Evolutionary conservation across 2,888 invertebrate genomes (phyloP), one percentile per base, ranked within the genome.

Genomic region (Diogma glabrata): DNA sequence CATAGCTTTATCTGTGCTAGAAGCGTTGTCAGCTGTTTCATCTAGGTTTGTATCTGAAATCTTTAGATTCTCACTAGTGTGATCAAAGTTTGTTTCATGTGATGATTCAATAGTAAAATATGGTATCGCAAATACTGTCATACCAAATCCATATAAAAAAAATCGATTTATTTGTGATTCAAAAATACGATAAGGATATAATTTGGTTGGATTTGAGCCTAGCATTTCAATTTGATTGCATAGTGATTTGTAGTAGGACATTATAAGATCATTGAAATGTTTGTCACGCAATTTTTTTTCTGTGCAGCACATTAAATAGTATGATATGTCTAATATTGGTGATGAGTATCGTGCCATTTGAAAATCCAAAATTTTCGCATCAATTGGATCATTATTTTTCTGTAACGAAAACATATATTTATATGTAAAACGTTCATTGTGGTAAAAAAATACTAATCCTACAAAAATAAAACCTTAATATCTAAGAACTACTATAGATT

Each of bases 341-440:
- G 66, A 58, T 1, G 64, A 59, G 57, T 64, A 66, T 17, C 67
- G 63, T 2, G 64, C 60, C 57, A 67, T 58, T 56, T 67, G 67
- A 54, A 64, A 67, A 52, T 67, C 67, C 30, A 67, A 59, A 4
- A 67, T 53, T 51, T 63, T 63, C 8, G 66, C 64, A 4, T 57
- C 55, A 5, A 55, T 53, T 20, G 65, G 61, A 12, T 43, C 47
- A 5, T 49, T 47, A 14, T 50, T 7, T 43, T 53, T n/a, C n/a
- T n/a, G n/a, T n/a, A n/a, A n/a, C n/a, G 17, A 36, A 16, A 22
- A 17, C 12, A 20, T 7, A 19, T 17, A 17, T 7, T 17, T n/a
- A n/a, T n/a, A n/a, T n/a, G n/a, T n/a, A n/a, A n/a, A n/a, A n/a
- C n/a, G n/a, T n/a, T n/a, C n/a, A n/a, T n/a, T n/a, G n/a, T n/a